A percentile compares a stretch with the other conserved stretches of the same genome.
Evolutionary conservation across 2,113 vertebrate species (phyloP).

Genomic region (Nyctereutes procyonoides): DNA sequence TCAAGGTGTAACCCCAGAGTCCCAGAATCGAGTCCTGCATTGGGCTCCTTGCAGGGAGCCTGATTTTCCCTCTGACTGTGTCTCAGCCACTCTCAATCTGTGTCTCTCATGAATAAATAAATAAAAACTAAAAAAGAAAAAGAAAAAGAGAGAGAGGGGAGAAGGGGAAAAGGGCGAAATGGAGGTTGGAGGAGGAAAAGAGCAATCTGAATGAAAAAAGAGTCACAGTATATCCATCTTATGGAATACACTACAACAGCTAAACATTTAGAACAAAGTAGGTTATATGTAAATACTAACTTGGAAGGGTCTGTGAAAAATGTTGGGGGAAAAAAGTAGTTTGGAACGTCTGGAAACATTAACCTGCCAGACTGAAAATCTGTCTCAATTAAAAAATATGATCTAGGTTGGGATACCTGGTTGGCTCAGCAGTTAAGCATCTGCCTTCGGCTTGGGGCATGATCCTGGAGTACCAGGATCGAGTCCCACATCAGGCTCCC

Average conservation of each 20-base stretch:
- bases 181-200: background rate
- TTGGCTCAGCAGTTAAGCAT: no score
- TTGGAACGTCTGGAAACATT: background rate
- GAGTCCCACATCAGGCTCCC: no score
- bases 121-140: no score
- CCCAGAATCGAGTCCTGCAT: no score
- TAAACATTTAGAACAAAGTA: background rate
- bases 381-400: background rate
- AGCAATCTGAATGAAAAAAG: background rate
- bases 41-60: no score
- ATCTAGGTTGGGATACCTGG: background rate
- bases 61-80: no score
- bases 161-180: background rate
- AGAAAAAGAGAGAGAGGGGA: background rate
- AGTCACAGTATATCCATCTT: background rate
- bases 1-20: no score
- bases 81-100: no score
- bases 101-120: no score
- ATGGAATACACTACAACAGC: background rate
- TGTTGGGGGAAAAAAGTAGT: background rate
- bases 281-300: background rate
- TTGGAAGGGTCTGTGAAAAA: background rate
- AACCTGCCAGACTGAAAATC: background rate
- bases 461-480: no score
- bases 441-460: no score